Evolutionary conservation across 2,797 vertebrate species (phyloP), one percentile per base, ranked within the genome.

Genomic region (Dicrostonyx torquatus): DNA sequence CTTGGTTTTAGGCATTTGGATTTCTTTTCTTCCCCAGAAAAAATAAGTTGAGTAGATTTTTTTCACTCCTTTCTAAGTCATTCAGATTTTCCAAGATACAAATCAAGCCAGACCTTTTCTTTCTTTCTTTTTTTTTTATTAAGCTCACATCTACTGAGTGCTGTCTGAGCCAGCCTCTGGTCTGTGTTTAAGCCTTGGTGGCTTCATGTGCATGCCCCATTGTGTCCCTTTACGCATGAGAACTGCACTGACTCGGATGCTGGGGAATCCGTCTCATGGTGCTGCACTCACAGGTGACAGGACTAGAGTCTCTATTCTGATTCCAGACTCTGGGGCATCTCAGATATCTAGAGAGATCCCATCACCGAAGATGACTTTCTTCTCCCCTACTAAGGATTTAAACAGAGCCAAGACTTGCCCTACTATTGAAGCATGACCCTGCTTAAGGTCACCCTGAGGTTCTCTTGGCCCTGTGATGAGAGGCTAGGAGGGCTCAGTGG

Each of bases 1-100:
- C 58, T 87, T 88, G 31, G 43, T 89, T 95, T 87, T 78, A 88
- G 55, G 62, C 13, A 87, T 77, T 90, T 82, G n/a, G 40, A 66
- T 53, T 53, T 77, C 76, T 93, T 75, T 82, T 24, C 55, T 68
- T 4, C 50, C 24, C 29, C 5, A 64, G n/a, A 34, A 34, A 72
- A 64, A 22, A 58, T 2, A 50, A 62, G 17, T 78, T 84, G 66
- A 70, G 4, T 45, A 83, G 50, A 87, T 87, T 29, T 83, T 83
- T 40, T 78, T 14, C 55, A 29, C 87, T 72, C 43, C 34, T 43
- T 60, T 18, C 15, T 85, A 76, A 76, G 15, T 45, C 29, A 7
- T 37, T 37, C 18, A 62, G 3, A 83, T 60, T 73, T 55, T 15
- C 2, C n/a, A 55, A 91, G 66, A 87, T 15, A 40, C 45, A 43